Percentiles rank a stretch among this genome's conserved stretches.
These are phyloP conservation scores for Chionis minor DNA, from an alignment of 2,113 vertebrate species.

Conservation along the genomic window DNA sequence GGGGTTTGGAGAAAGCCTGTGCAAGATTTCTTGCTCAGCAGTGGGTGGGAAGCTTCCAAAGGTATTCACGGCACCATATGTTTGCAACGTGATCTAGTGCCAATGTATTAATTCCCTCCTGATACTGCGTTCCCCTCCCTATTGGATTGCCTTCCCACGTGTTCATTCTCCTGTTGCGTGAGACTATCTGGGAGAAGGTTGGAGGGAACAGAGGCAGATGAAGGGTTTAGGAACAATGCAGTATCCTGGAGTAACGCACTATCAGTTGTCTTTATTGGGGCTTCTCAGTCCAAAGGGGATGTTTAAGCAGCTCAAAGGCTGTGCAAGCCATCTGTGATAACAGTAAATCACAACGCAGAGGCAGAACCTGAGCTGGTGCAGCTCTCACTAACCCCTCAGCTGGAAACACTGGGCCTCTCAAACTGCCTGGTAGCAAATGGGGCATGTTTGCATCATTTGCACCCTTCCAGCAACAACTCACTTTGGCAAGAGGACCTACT, in stretches of 20 bases:
- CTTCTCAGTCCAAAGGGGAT: background rate
- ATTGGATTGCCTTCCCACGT: background rate
- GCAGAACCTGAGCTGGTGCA: fast-evolving
- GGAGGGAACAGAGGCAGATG: background rate
- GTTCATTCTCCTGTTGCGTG: background rate
- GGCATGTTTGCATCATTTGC: background rate
- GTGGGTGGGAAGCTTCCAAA: background rate
- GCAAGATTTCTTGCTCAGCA: background rate
- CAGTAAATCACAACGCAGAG: background rate
- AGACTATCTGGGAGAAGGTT: background rate
- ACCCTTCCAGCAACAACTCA: background rate
- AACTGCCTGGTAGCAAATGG: background rate
- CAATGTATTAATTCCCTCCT: background rate
- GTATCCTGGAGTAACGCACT: background rate
- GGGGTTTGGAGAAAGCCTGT: background rate
- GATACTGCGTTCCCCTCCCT: background rate
- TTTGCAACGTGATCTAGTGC: background rate
- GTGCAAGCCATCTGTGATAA: background rate
- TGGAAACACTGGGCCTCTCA: background rate
- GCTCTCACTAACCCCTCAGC: background rate
- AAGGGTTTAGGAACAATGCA: background rate
- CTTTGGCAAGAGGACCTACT: background rate
- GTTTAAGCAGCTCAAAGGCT: background rate
- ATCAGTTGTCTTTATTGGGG: background rate
- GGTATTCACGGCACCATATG: background rate